These are phyloP conservation scores for Eueremaeus valkanovi DNA, from an alignment of 2,888 invertebrate genomes.

Conservation along the genomic window DNA sequence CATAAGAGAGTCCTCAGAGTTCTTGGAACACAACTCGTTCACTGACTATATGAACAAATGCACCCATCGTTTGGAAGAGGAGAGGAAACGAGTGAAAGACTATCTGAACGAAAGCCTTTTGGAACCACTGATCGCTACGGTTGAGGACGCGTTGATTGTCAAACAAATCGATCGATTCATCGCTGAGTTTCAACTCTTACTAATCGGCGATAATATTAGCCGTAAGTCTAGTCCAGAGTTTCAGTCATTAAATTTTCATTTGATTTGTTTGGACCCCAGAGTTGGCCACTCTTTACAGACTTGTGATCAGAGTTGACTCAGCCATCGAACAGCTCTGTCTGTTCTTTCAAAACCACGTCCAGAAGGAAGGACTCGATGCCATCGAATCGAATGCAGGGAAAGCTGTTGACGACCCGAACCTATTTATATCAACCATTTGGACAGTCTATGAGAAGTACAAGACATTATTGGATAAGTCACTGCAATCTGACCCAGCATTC, in stretches of 20 bases:
- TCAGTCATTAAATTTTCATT: neutral
- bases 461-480: constrained; percentile 50
- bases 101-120: constrained; percentile 92
- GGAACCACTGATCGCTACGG: constrained; percentile 78
- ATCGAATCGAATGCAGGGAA: constrained; percentile 88
- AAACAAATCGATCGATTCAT: constrained; percentile 94
- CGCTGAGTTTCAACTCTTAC: constrained; percentile 78
- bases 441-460: constrained; percentile 97
- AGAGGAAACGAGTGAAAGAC: constrained; percentile 85
- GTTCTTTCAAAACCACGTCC: constrained; percentile 89
- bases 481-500: neutral
- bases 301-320: constrained; percentile 85
- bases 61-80: constrained; percentile 69
- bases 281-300: constrained; percentile 86
- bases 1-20: constrained; percentile 85
- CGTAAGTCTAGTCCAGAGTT: neutral
- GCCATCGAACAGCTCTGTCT: constrained; percentile 81
- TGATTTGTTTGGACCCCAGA: constrained; percentile 55
- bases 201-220: constrained; percentile 89
- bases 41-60: constrained; percentile 98
- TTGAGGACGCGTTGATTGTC: constrained; percentile 90
- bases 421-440: constrained; percentile 91
- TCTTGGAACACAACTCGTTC: constrained; percentile 87
- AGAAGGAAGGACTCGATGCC: constrained; percentile 81
- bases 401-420: constrained; percentile 88